phyloP scores from a whole-genome alignment of 2,797 vertebrate species.

The Pseudomugil tenellus region DNA sequence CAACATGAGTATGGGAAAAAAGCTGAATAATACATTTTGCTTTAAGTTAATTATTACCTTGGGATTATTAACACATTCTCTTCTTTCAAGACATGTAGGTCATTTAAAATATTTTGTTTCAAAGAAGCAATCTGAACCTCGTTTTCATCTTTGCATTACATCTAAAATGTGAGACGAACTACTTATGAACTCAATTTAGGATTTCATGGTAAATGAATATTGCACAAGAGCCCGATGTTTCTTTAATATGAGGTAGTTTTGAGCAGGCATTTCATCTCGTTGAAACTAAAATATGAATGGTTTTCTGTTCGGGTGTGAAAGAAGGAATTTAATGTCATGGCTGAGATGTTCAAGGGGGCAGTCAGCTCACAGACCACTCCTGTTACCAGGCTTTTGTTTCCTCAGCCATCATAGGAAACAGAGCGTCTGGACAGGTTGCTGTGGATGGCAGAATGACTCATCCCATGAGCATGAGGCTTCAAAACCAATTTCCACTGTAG shows the following conservation, averaged over 20 bases:
- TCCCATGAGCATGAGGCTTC: constrained; percentile 52
- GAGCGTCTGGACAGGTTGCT: constrained; percentile 59
- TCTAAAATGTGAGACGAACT: constrained; percentile 36
- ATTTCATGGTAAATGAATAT: constrained; percentile 36
- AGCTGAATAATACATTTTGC: neutral
- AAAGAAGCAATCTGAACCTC: neutral
- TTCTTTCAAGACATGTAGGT: neutral
- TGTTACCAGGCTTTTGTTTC: constrained; percentile 61
- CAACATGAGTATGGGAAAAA: neutral
- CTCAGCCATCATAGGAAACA: constrained; percentile 55
- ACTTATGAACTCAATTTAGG: constrained; percentile 48
- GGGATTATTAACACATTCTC: constrained; percentile 5
- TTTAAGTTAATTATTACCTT: neutral
- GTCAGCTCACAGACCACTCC: constrained; percentile 37
- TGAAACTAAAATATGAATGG: constrained; percentile 31
- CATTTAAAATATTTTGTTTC: constrained; percentile 1
- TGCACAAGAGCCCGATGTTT: constrained; percentile 23
- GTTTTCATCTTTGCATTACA: neutral
- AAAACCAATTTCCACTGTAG: constrained; percentile 53
- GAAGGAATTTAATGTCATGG: constrained; percentile 62
- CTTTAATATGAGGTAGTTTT: constrained; percentile 55
- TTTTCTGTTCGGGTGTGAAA: constrained; percentile 29
- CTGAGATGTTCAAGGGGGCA: constrained; percentile 65
- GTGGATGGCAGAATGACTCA: constrained; percentile 48
- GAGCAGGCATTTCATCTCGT: constrained; percentile 42